Percentiles rank a stretch among this genome's conserved stretches.
Evolutionary conservation across 2,797 vertebrate species (phyloP).

Genomic region (Carapus acus): DNA sequence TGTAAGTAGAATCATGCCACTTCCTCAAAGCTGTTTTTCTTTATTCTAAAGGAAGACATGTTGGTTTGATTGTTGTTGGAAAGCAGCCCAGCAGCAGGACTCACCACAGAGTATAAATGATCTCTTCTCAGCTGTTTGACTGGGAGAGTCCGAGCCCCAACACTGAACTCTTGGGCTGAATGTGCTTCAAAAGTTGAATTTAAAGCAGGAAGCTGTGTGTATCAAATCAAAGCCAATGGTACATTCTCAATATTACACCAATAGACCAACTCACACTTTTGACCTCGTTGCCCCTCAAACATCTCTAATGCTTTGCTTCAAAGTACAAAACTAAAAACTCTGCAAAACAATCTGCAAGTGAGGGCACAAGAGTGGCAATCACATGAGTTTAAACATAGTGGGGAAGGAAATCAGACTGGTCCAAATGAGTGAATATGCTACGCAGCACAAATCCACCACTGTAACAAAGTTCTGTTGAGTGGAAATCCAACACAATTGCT

Average conservation of each 20-base stretch:
- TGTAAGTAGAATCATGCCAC: no score
- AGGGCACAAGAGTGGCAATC: no score
- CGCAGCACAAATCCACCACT: conserved; percentile 9
- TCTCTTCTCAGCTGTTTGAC: conserved; percentile 24
- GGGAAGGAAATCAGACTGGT: background rate
- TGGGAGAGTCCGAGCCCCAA: conserved; percentile 4
- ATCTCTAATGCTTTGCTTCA: background rate
- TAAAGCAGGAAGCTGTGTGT: conserved; percentile 1
- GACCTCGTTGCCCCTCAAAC: background rate
- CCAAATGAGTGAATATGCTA: conserved; percentile 2
- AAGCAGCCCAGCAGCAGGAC: no score
- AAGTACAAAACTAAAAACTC: background rate
- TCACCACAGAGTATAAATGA: no score
- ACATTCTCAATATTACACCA: background rate
- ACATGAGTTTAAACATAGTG: conserved; percentile 1
- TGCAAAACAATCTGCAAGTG: no score
- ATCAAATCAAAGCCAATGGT: conserved; percentile 1
- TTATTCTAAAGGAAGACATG: no score
- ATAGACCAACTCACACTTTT: background rate
- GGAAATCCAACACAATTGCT: background rate
- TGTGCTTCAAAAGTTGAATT: conserved; percentile 1
- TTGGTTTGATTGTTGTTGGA: no score
- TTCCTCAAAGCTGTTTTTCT: no score
- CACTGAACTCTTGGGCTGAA: conserved; percentile 4
- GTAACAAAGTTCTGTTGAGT: background rate